Base-by-base conservation (phyloP, 1,140 invertebrate species). In the Bemisia tabaci region DNA sequence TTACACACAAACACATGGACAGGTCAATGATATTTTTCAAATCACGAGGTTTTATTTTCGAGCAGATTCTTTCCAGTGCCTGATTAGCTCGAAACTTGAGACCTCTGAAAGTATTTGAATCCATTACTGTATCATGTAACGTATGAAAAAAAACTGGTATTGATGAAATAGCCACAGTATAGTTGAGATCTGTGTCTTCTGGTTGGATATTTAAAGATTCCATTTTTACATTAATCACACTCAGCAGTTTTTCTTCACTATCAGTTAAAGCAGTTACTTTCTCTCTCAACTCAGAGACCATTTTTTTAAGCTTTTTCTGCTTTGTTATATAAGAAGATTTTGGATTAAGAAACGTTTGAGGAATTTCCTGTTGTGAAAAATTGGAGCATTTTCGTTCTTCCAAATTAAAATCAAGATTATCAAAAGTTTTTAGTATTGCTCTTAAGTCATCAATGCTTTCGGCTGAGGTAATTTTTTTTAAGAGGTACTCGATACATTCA, bases 1-100 rank as follows among this genome's bases (percentile, higher is more conserved):
- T 63, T 23, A 24, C 12, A 24, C 9, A 63, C 12, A 63, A 24
- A 9, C 26, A 12, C 2, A 9, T 2, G 2, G 62, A 63, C 24
- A 63, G 26, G 2, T 63, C 9, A 27, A 25, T 22, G 22, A 63
- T 63, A 12, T 63, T 24, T 63, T 63, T 63, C 2, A 63, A 24
- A 27, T 25, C 9, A 25, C 22, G 23, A 63, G 62, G 26, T 25
- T 63, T 24, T 22, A 63, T 25, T 26, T 21, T 9, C 9, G 62
- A 25, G 25, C 9, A 12, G 11, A 63, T 9, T 12, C 12, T 27
- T 22, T 63, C 9, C 11, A 63, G 25, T 63, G 24, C 22, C 26
- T 63, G 17, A 12, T 63, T 63, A 9, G 62, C 23, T 24, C 12
- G 23, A 63, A 26, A 27, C 26, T 63, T 63, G 2, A 63, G 9